phyloP scores from a whole-genome alignment of 2,113 vertebrate genomes.

The Stomatorhinus ivindoensis region DNA sequence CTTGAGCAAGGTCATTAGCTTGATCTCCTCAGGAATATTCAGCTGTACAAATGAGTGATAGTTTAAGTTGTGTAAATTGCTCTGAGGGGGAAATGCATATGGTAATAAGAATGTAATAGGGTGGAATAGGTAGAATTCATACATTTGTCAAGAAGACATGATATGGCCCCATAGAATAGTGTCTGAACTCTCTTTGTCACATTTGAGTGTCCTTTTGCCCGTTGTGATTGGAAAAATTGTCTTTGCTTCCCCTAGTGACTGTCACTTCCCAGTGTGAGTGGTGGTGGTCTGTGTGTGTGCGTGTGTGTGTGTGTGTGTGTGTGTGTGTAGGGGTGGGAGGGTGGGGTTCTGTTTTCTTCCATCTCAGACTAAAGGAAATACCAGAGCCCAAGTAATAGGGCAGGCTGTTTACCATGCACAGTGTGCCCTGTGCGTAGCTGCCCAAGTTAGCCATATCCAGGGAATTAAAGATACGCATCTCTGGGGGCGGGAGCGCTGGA shows the following conservation, averaged over 20 bases:
- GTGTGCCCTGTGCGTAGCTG: not conserved
- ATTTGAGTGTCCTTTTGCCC: not conserved
- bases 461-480: conserved; percentile 37
- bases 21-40: not conserved
- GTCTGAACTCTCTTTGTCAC: not conserved
- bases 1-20: not conserved
- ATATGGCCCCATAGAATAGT: not conserved
- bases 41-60: not conserved
- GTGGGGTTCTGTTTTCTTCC: not conserved
- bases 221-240: not conserved
- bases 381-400: conserved; percentile 17
- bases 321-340: not conserved
- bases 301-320: not conserved
- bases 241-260: not conserved
- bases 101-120: not conserved
- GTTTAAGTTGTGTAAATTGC: not conserved
- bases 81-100: not conserved
- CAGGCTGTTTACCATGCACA: not conserved
- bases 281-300: not conserved
- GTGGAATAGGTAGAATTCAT: not conserved
- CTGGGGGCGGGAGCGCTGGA: not conserved
- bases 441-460: conserved; percentile 24
- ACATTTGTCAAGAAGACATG: not conserved
- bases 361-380: not conserved
- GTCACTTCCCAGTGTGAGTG: not conserved